Evolutionary conservation across 2,888 invertebrate species (phyloP).

Genomic region (Polia nebulosa): DNA sequence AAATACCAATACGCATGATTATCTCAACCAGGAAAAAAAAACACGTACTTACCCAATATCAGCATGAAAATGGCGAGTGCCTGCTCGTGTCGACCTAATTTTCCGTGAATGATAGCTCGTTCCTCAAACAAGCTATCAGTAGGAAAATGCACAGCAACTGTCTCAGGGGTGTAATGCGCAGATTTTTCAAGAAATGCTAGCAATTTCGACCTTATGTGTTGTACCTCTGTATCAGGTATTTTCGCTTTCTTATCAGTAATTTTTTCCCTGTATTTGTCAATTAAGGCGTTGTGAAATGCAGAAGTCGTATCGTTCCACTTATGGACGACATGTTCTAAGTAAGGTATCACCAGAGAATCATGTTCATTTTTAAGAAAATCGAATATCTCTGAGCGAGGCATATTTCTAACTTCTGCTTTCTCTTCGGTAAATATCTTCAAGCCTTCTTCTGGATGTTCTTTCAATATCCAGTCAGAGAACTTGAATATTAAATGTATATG

Average conservation of each 20-base stretch:
- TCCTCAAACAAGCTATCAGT: slow-evolving; percentile 97
- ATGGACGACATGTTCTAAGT: slow-evolving; percentile 98
- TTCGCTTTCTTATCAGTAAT: slow-evolving; percentile 83
- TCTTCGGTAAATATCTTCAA: slow-evolving; percentile 97
- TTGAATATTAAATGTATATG: slow-evolving; percentile 97
- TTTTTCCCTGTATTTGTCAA: slow-evolving; percentile 96
- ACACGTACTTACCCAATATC: slow-evolving; percentile 91
- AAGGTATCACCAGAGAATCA: slow-evolving; percentile 96
- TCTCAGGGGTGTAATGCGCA: slow-evolving; percentile 95
- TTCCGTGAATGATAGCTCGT: slow-evolving; percentile 97
- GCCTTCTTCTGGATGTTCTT: slow-evolving; percentile 96
- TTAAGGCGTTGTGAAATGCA: slow-evolving; percentile 97
- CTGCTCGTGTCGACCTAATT: slow-evolving; percentile 97
- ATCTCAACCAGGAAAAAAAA: not conserved
- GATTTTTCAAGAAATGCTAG: slow-evolving; percentile 96
- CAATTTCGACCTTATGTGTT: slow-evolving; percentile 90
- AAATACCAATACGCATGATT: not conserved
- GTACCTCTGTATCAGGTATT: slow-evolving; percentile 80
- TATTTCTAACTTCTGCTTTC: slow-evolving; percentile 95
- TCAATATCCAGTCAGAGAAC: slow-evolving; percentile 98
- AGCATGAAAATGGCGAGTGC: slow-evolving; percentile 98
- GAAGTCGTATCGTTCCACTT: slow-evolving; percentile 97
- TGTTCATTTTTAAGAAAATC: slow-evolving; percentile 96
- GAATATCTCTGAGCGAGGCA: slow-evolving; percentile 97
- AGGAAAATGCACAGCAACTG: slow-evolving; percentile 96